Base-by-base conservation (phyloP, 2,888 invertebrate genomes). In the Perdita meconis region DNA sequence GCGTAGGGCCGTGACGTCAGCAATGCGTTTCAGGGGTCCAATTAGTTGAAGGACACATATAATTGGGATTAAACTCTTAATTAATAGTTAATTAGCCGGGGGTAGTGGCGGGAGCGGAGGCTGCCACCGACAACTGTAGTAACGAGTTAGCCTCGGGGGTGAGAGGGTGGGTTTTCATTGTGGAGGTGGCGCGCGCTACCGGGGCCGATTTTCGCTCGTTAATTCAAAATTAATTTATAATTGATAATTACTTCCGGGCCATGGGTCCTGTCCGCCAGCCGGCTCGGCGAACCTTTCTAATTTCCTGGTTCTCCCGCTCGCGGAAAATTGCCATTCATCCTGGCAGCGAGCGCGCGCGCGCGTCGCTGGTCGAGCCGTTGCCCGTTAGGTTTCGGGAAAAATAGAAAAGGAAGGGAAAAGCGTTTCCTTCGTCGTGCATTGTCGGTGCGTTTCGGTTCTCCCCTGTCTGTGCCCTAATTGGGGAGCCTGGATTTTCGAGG, bases 31-130 rank as follows among this genome's bases (percentile, higher is more conserved):
- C 86, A 86, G 84, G 86, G 84, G 86, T 89, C 89, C 90, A 91
- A 91, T 91, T 91, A 91, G 89, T 89, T 85, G 80, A 86, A 87
- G 85, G 86, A 82, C 84, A 86, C 78, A 64, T 76, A 87, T 90
- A 90, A 90, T 90, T 90, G 88, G 87, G 86, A 89, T 90, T 87
- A 87, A 89, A 87, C 86, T 88, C 88, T 88, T 88, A 90, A 90
- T 89, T 89, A 89, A 88, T 88, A 88, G 89, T 88, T 89, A 91
- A 91, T 91, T 91, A 90, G 90, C 89, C 79, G 76, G 38, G 64
- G 64, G 74, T 69, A 73, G 76, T 74, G 71, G 70, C 67, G 59
- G 71, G 71, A 69, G 63, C 66, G 63, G 55, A 67, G 66, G 50
- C 63, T 72, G 63, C 36, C 67, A 63, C 69, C 69, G 59, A 68